phyloP scores from a whole-genome alignment of 2,797 vertebrate species.

The Helostoma temminkii region DNA sequence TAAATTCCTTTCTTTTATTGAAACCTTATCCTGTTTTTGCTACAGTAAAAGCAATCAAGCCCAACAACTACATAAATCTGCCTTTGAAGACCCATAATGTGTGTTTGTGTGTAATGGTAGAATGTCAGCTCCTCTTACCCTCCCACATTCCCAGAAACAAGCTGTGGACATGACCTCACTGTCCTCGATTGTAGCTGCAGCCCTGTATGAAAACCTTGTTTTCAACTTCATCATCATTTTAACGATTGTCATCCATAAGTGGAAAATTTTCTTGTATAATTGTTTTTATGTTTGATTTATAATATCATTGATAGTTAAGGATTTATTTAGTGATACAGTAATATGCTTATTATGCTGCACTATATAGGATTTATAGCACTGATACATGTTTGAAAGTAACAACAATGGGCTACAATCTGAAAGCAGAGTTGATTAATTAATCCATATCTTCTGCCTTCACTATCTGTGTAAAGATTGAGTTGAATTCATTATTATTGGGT shows the following conservation, averaged over 20 bases:
- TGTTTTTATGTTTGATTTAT: no score
- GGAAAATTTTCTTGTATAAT: no score
- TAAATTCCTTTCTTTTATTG: neutral
- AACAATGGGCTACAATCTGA: no score
- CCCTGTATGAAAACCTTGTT: neutral
- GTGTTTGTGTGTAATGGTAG: neutral
- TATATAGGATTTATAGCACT: no score
- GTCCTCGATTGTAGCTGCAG: neutral
- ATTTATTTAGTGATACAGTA: no score
- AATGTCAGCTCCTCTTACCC: slow-evolving; percentile 1
- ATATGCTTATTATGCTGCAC: no score
- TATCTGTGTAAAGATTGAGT: neutral
- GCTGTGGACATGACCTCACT: neutral
- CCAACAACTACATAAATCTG: neutral
- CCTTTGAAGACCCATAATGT: neutral
- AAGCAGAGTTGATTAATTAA: no score
- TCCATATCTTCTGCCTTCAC: no score
- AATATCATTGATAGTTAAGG: no score
- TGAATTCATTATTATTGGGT: neutral
- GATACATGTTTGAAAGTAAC: no score
- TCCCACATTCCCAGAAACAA: slow-evolving; percentile 17
- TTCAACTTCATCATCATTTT: neutral
- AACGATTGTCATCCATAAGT: no score
- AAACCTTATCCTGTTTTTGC: neutral
- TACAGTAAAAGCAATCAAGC: neutral